Evolutionary conservation across 2,113 vertebrate species (phyloP).

Genomic region (Podocnemis expansa): DNA sequence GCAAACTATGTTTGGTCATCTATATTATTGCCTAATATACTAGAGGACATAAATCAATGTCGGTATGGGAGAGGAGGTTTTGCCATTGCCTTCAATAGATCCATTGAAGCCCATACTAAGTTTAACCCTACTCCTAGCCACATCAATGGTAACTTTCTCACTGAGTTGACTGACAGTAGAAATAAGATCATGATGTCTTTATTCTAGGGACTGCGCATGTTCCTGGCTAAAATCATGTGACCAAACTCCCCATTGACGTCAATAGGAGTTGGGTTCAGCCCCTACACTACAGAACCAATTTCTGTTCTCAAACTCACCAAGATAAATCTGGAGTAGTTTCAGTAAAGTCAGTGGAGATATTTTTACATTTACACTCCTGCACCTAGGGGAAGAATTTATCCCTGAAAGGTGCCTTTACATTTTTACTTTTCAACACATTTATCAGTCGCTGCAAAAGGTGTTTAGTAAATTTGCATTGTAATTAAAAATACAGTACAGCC

Average conservation of each 20-base stretch:
- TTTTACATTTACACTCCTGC: neutral
- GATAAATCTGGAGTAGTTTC: neutral
- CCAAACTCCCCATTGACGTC: neutral
- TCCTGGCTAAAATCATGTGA: neutral
- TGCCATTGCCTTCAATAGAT: neutral
- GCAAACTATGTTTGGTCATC: neutral
- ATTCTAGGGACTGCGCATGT: neutral
- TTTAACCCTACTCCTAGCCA: neutral
- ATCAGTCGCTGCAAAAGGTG: neutral
- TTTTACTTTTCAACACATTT: slow-evolving; percentile 12
- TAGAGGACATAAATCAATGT: neutral
- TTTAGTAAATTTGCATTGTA: neutral
- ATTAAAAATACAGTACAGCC: slow-evolving; percentile 20
- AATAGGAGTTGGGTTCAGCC: neutral
- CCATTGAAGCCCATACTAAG: neutral
- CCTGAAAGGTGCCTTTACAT: neutral
- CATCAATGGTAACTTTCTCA: neutral
- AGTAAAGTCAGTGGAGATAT: neutral
- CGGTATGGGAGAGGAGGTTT: neutral
- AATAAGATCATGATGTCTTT: neutral
- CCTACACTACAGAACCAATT: neutral
- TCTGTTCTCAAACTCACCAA: neutral
- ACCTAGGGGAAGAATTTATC: neutral
- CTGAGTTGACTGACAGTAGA: neutral
- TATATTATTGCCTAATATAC: neutral